Conservation (phyloP, 2,113 vertebrate genomes). For the Melanerpes aurifrons region DNA sequence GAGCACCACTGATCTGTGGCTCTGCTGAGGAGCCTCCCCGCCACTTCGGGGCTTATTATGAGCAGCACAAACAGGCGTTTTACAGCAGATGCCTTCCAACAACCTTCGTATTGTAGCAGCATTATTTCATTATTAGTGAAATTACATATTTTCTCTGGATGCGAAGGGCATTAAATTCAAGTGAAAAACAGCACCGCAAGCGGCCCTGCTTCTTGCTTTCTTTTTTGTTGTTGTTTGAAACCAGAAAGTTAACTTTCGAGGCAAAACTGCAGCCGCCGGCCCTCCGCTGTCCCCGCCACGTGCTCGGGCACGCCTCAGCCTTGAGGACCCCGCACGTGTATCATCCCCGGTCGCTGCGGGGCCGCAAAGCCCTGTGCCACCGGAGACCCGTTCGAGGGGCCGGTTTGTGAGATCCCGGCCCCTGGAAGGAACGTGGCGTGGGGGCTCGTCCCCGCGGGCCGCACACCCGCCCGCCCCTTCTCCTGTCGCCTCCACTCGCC, state of each 20-base stretch:
- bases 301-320: background rate
- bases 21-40: background rate
- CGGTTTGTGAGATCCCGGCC: too few species aligned
- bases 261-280: background rate
- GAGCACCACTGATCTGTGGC: background rate
- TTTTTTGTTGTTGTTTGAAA: background rate
- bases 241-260: constrained; percentile 2
- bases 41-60: background rate
- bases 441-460: too few species aligned
- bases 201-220: background rate
- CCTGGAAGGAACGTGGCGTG: too few species aligned
- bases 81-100: background rate
- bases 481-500: background rate
- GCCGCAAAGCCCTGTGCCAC: background rate
- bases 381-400: background rate
- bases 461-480: too few species aligned
- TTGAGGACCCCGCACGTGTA: background rate
- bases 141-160: background rate
- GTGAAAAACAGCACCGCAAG: background rate
- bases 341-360: background rate
- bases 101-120: background rate
- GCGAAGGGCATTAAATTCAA: background rate
- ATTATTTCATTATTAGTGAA: background rate
- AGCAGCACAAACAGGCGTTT: background rate
- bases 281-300: background rate